Evolutionary conservation across 2,888 invertebrate genomes (phyloP), one percentile per base, ranked within the genome.

Genomic region (Danaus chrysippus): DNA sequence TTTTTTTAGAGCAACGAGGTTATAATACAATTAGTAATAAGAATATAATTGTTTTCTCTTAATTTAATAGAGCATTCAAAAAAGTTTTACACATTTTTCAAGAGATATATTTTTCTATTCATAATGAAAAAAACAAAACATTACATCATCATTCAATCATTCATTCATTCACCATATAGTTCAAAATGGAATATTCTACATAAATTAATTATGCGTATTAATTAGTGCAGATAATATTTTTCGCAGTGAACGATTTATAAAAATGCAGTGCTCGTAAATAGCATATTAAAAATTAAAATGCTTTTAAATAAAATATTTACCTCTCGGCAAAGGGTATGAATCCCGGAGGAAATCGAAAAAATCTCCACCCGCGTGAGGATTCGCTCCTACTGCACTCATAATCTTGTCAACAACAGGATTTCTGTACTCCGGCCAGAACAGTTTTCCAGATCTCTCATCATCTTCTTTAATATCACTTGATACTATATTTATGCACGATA

Each of bases 291-390:
- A 23, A 23, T 13, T 46, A 43, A 34, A n/a, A 23, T 6, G 11
- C 8, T n/a, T 10, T 44, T 1, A 34, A 15, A 46, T 11, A 23
- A 42, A 59, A 53, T 23, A 74, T 84, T 84, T 65, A 87, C 87
- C 86, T 67, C 69, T 76, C 10, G 87, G 87, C 55, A 87, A 71
- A 42, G 82, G 78, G 62, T 81, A 87, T 0, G 78, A 73, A 65
- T 89, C 88, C 66, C 82, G 73, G 11, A 88, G 66, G 58, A 86
- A 82, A 60, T 80, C 79, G 67, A 87, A 87, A 12, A 81, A 67
- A 59, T 85, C 82, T 10, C 69, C 72, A 9, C 69, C 54, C 1
- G 76, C 70, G 6, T 64, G 66, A 42, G 79, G 76, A 23, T 73
- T 68, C 3, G 66, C 65, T 1, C 78, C 76, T 1, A 76, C 75